Evolutionary conservation across 2,113 vertebrate genomes (phyloP).

Genomic region (Patagioenas fasciata): DNA sequence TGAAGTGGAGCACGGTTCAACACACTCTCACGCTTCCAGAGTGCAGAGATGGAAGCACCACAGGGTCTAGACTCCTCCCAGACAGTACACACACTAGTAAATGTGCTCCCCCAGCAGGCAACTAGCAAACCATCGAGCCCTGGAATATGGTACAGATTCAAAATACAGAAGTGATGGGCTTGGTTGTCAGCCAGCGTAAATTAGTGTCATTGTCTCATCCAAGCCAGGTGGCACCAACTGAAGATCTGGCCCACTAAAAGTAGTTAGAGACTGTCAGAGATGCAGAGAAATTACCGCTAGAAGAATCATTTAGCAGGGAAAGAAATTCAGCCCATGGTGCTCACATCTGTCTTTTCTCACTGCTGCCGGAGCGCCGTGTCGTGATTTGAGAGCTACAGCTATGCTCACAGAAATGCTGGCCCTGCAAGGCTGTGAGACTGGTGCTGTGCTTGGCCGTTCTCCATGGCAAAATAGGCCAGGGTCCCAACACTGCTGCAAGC

Average conservation of each 20-base stretch:
- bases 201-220: neutral
- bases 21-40: neutral
- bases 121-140: neutral
- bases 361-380: neutral
- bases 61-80: neutral
- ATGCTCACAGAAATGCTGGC: neutral
- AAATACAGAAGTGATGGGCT: neutral
- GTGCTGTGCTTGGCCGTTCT: neutral
- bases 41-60: neutral
- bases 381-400: neutral
- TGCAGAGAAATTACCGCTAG: neutral
- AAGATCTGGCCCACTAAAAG: neutral
- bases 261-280: neutral
- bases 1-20: neutral
- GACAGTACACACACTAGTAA: neutral
- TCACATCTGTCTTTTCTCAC: neutral
- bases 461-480: neutral
- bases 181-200: neutral
- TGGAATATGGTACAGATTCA: neutral
- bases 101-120: neutral
- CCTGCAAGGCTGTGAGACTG: neutral
- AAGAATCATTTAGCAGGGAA: neutral
- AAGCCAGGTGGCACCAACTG: neutral
- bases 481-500: neutral
- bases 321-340: neutral